Conservation (phyloP, 2,113 vertebrate genomes). For the Telmatochromis sp. region DNA sequence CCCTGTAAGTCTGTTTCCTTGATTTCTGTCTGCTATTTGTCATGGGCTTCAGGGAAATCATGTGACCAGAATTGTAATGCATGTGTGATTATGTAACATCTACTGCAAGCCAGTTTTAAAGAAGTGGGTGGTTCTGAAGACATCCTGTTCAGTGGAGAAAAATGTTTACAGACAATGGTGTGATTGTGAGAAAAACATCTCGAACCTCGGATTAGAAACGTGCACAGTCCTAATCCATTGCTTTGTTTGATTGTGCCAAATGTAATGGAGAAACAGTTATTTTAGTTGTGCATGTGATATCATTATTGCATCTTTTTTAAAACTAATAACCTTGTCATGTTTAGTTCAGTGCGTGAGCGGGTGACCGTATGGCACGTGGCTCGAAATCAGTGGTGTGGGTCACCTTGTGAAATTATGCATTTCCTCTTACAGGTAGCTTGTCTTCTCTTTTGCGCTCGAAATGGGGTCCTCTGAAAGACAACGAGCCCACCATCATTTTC, state of each 20-base stretch:
- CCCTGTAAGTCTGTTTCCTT: not conserved
- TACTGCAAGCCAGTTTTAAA: not conserved
- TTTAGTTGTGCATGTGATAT: not conserved
- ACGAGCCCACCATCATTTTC: constrained; percentile 84
- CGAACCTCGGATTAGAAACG: not conserved
- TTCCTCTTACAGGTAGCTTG: constrained; percentile 75
- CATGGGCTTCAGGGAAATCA: not conserved
- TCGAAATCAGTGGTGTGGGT: not conserved
- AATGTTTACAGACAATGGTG: not conserved
- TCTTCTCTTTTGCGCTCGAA: constrained; percentile 85
- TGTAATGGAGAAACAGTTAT: not conserved
- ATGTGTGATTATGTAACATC: constrained; percentile 4
- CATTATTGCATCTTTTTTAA: not conserved
- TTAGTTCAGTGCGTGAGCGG: not conserved
- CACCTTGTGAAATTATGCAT: not conserved
- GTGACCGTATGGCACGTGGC: not conserved
- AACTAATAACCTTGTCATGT: not conserved
- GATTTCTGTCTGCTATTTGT: not conserved
- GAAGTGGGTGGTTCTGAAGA: not conserved
- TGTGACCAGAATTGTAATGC: not conserved
- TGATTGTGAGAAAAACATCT: not conserved
- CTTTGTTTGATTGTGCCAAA: not conserved
- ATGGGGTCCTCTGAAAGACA: constrained; percentile 92
- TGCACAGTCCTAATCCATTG: not conserved
- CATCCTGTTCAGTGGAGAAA: not conserved